Conservation (phyloP, 1,140 invertebrate genomes). For the Whitmania pigra region DNA sequence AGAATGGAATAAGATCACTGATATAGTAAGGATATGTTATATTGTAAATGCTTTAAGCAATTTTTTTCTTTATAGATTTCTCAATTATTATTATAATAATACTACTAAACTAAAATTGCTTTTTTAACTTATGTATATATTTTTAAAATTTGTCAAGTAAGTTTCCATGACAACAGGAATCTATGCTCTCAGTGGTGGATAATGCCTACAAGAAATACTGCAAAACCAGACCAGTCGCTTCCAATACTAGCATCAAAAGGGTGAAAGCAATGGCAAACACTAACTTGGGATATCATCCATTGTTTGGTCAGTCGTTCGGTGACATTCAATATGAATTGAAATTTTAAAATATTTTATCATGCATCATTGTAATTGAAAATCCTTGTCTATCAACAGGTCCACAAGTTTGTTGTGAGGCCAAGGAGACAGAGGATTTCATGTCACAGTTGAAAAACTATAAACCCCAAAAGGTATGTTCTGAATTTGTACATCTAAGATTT, state of each 20-base stretch:
- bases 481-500: neutral
- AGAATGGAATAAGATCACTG: slow-evolving; percentile 55
- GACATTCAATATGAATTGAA: too few relatives aligned
- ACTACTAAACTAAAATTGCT: too few relatives aligned
- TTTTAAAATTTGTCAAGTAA: neutral
- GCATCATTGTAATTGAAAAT: neutral
- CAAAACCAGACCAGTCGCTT: slow-evolving; percentile 68
- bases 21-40: slow-evolving; percentile 19
- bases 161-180: slow-evolving; percentile 45
- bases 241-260: slow-evolving; percentile 71
- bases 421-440: slow-evolving; percentile 11
- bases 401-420: slow-evolving; percentile 10
- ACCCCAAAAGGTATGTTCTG: slow-evolving; percentile 20
- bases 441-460: slow-evolving; percentile 4
- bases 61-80: neutral
- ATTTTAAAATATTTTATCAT: slow-evolving; percentile 3
- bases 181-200: slow-evolving; percentile 59
- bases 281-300: slow-evolving; percentile 49
- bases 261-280: slow-evolving; percentile 53
- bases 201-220: slow-evolving; percentile 86
- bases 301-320: slow-evolving; percentile 42
- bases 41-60: too few relatives aligned
- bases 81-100: too few relatives aligned
- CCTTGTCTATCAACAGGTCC: neutral
- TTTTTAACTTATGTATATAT: too few relatives aligned